Evolutionary conservation across 2,888 invertebrate species (phyloP), one percentile per base, ranked within the genome.

Genomic region (Andrena bicolor): DNA sequence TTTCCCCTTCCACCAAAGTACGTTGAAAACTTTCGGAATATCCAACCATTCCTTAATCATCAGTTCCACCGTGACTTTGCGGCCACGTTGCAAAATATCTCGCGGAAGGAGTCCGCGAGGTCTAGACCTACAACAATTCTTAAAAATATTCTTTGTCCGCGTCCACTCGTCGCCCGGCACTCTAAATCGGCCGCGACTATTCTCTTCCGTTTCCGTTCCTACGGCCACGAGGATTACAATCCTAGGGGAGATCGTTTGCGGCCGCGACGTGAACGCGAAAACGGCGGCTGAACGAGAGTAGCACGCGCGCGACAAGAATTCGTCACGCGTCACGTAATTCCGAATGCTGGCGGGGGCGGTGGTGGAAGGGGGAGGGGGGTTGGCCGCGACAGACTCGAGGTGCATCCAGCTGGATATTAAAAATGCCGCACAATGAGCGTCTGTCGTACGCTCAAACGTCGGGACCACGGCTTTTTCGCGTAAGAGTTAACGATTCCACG

Each of bases 371-470:
- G 71, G 32, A 8, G 66, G 20, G 73, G 79, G 65, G 71, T 68
- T 71, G 76, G 51, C 32, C 70, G 76, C 80, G 80, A 84, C 84
- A 86, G 85, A 87, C 90, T 90, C 89, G 89, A 89, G 91, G 90
- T 87, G 90, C 90, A 92, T 88, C 92, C 91, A 91, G 88, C 89
- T 92, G 92, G 91, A 92, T 92, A 91, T 90, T 86, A 87, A 89
- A 88, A 88, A 87, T 89, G 88, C 90, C 90, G 90, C 88, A 90
- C 91, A 90, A 91, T 89, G 90, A 91, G 90, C 85, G 84, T 85
- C 87, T 85, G 78, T 80, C 84, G 88, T 85, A 83, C 76, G 73
- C 23, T 56, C 56, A 56, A 56, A 56, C 56, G 56, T 56, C 56
- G 56, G 23, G 56, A 20, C 26, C 23, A 26, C 26, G 23, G 56